A percentile compares a stretch with the other conserved stretches of the same genome.
Conservation (phyloP, 2,113 vertebrate genomes). For the Lepisosteus osseus region DNA sequence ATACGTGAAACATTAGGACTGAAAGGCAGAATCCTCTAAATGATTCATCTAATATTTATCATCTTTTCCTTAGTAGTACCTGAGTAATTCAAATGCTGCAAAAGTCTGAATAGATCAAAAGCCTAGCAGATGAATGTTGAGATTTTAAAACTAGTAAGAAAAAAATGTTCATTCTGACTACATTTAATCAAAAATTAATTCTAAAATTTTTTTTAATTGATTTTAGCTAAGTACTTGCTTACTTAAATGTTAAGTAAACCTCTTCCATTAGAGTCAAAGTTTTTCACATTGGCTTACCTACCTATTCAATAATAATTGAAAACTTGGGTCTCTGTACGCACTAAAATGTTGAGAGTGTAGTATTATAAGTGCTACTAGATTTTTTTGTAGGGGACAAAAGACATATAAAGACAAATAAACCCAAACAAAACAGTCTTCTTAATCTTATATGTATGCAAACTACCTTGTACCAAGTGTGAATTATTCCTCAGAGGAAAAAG, state of each 20-base stretch:
- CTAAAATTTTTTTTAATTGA: too few relatives aligned
- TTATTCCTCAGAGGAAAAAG: conserved; percentile 73
- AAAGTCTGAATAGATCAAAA: neutral
- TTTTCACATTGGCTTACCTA: conserved; percentile 38
- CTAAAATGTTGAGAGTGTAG: conserved; percentile 10
- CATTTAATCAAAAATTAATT: too few relatives aligned
- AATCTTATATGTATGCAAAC: conserved; percentile 81
- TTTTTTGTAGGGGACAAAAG: conserved; percentile 48
- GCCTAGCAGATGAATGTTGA: too few relatives aligned
- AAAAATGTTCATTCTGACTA: too few relatives aligned
- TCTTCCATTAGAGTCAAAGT: conserved; percentile 45
- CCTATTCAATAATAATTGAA: conserved; percentile 51
- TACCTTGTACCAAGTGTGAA: conserved; percentile 70
- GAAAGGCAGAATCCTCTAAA: neutral
- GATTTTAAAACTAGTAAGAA: too few relatives aligned
- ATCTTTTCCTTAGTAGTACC: neutral
- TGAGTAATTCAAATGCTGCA: neutral
- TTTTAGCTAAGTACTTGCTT: conserved; percentile 14
- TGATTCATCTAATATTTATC: neutral
- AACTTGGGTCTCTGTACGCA: conserved; percentile 40
- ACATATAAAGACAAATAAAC: conserved; percentile 60
- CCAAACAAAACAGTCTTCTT: conserved; percentile 76
- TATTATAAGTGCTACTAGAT: conserved; percentile 39
- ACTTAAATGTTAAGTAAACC: conserved; percentile 42
- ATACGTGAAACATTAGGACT: neutral